Conservation (phyloP, 2,113 vertebrate genomes). For the Leptocoma aspasia region DNA sequence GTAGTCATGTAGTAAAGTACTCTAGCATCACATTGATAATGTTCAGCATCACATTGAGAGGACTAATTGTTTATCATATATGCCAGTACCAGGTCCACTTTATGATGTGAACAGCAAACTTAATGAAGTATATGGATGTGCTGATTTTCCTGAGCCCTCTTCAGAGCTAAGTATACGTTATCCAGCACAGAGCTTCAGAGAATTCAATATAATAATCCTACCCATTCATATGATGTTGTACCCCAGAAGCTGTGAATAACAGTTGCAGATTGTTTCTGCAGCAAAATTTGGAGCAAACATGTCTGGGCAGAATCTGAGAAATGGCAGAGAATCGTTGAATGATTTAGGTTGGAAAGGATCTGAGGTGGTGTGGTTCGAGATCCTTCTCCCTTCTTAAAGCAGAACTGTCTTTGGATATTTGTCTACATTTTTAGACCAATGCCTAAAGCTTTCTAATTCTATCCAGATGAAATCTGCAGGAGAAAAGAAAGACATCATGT, state of each 20-base stretch:
- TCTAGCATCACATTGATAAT: not conserved
- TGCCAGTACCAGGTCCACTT: not conserved
- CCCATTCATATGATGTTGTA: not conserved
- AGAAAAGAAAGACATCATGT: not conserved
- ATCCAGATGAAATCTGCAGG: not conserved
- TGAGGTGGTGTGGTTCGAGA: not conserved
- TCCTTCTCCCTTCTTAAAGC: not conserved
- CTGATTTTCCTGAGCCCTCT: not conserved
- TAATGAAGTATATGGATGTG: not conserved
- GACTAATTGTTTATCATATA: not conserved
- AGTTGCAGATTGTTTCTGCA: not conserved
- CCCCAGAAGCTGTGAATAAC: not conserved
- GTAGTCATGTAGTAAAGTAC: not conserved
- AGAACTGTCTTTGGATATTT: not conserved
- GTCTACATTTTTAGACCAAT: not conserved
- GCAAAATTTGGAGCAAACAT: not conserved
- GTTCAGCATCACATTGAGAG: not conserved
- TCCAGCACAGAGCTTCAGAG: not conserved
- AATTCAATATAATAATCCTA: not conserved
- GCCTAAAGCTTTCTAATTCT: not conserved
- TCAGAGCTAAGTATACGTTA: not conserved
- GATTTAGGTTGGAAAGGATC: not conserved
- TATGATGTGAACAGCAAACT: not conserved
- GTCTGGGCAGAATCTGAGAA: not conserved
- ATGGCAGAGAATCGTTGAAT: not conserved